Percentiles rank a stretch among this genome's conserved stretches.
Evolutionary conservation across 2,797 vertebrate species (phyloP).

Genomic region (Pachyuromys duprasi): DNA sequence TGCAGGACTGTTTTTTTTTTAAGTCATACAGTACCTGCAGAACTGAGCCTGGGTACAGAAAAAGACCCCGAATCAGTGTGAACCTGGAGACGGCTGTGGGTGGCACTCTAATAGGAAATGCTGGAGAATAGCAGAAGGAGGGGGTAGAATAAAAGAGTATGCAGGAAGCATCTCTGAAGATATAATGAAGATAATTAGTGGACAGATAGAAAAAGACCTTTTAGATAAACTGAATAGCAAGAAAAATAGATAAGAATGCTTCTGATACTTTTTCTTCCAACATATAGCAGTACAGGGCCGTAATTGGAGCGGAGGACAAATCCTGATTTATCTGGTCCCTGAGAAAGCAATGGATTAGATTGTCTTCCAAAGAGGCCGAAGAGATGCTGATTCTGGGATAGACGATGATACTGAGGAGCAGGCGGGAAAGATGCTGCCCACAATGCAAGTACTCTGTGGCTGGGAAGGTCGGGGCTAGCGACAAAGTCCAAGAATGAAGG

Average conservation of each 20-base stretch:
- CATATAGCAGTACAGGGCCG: neutral
- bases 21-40: neutral
- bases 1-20: neutral
- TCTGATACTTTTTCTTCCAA: neutral
- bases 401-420: neutral
- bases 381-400: neutral
- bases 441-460: neutral
- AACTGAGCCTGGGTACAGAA: neutral
- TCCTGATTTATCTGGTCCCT: neutral
- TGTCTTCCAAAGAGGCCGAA: neutral
- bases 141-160: neutral
- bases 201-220: neutral
- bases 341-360: neutral
- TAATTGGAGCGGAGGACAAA: neutral
- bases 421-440: neutral
- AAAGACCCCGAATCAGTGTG: neutral
- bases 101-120: neutral
- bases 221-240: slow-evolving; percentile 25
- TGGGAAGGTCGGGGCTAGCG: neutral
- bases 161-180: neutral
- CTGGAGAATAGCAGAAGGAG: neutral
- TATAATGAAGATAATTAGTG: slow-evolving; percentile 23
- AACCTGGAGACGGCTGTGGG: neutral
- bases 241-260: neutral
- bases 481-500: neutral